These are phyloP conservation scores for Hippocampus abdominalis DNA, from an alignment of 2,113 vertebrate species.

Conservation along the genomic window DNA sequence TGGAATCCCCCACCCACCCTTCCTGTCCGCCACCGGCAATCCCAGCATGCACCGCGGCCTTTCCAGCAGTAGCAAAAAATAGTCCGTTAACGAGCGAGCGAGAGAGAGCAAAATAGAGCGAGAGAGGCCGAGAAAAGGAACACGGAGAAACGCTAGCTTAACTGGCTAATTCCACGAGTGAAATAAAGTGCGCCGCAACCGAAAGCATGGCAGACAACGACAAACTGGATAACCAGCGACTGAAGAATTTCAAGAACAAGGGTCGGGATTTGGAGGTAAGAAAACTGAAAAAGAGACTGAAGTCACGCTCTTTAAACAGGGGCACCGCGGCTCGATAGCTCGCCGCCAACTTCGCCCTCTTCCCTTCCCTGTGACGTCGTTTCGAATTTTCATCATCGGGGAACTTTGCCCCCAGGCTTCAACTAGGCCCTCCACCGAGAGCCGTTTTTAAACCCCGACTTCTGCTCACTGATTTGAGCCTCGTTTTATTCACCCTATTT, in stretches of 20 bases:
- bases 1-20: slow-evolving; percentile 71
- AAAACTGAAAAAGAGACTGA: slow-evolving; percentile 13
- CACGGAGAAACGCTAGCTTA: slow-evolving; percentile 41
- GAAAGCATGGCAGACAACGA: slow-evolving; percentile 92
- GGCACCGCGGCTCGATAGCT: slow-evolving; percentile 25
- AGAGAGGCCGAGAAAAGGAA: slow-evolving; percentile 55
- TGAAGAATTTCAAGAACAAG: slow-evolving; percentile 99
- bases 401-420: slow-evolving; percentile 43
- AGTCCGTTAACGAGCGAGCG: slow-evolving; percentile 61
- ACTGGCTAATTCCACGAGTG: slow-evolving; percentile 35
- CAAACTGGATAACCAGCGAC: slow-evolving; percentile 94
- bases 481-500: background rate
- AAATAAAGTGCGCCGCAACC: slow-evolving; percentile 24
- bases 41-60: slow-evolving; percentile 76
- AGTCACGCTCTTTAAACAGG: slow-evolving; percentile 7
- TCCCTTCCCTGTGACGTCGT: slow-evolving; percentile 80
- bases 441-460: background rate
- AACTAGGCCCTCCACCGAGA: slow-evolving; percentile 1
- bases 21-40: slow-evolving; percentile 76
- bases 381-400: slow-evolving; percentile 64
- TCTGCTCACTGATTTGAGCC: background rate
- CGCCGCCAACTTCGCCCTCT: slow-evolving; percentile 42
- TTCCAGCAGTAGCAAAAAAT: slow-evolving; percentile 66
- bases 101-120: no score
- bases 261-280: slow-evolving; percentile 94